Evolutionary conservation across 2,888 invertebrate species (phyloP).

Genomic region (Meandrusa payeni): DNA sequence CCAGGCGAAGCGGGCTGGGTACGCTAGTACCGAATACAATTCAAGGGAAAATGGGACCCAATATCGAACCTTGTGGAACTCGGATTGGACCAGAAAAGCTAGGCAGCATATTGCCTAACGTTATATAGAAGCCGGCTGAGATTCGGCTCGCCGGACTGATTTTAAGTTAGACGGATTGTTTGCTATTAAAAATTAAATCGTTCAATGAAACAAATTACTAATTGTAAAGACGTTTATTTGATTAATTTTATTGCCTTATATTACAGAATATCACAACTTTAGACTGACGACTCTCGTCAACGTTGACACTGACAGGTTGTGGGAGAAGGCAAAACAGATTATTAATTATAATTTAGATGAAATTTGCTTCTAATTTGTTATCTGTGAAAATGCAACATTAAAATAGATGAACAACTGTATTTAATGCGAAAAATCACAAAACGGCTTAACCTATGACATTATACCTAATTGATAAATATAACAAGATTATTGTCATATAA

Average conservation of each 20-base stretch:
- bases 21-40: too few species aligned
- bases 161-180: too few species aligned
- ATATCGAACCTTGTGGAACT: too few species aligned
- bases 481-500: slow-evolving; percentile 9
- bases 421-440: not conserved
- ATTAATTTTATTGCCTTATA: slow-evolving; percentile 49
- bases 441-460: not conserved
- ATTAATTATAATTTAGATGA: slow-evolving; percentile 27
- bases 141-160: too few species aligned
- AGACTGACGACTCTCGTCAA: slow-evolving; percentile 32
- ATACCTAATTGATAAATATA: not conserved
- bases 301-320: too few species aligned
- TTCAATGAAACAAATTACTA: slow-evolving; percentile 32
- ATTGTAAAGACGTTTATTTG: slow-evolving; percentile 47
- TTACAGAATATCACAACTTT: slow-evolving; percentile 57
- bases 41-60: too few species aligned
- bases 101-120: too few species aligned
- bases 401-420: not conserved
- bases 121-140: too few species aligned
- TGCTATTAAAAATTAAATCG: too few species aligned
- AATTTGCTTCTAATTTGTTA: slow-evolving; percentile 9
- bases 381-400: slow-evolving; percentile 4
- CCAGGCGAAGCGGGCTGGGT: too few species aligned
- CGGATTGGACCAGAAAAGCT: too few species aligned
- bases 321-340: too few species aligned